Evolutionary conservation across 2,113 vertebrate genomes (phyloP).

Genomic region (Notarius lentiginosus): DNA sequence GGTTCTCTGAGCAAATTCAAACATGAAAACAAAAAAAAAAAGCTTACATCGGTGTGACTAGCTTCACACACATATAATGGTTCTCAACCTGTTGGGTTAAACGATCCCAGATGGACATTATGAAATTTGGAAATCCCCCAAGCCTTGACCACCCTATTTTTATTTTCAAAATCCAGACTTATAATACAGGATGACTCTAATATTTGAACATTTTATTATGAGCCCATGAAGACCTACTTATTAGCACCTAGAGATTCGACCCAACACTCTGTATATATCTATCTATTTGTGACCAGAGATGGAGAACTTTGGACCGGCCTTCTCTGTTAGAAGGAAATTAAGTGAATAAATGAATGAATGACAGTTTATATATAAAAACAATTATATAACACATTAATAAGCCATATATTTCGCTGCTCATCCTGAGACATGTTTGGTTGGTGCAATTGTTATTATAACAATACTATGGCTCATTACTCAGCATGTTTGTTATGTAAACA

Average conservation of each 20-base stretch:
- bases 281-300: background rate
- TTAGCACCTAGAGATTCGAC: background rate
- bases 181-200: background rate
- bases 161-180: background rate
- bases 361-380: background rate
- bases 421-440: background rate
- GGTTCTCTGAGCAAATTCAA: background rate
- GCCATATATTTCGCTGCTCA: background rate
- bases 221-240: background rate
- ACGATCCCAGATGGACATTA: background rate
- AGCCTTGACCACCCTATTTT: too few relatives aligned
- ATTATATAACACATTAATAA: too few relatives aligned
- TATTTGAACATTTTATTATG: background rate
- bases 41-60: background rate
- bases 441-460: background rate
- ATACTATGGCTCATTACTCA: background rate
- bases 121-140: background rate
- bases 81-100: background rate
- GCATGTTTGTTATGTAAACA: slow-evolving; percentile 34
- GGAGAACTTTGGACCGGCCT: background rate
- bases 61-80: background rate
- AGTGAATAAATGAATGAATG: background rate
- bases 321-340: background rate
- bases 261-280: too few relatives aligned
- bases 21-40: too few relatives aligned